Conservation (phyloP, 2,797 vertebrate genomes). For the Gymnoscopelus microlampas region DNA sequence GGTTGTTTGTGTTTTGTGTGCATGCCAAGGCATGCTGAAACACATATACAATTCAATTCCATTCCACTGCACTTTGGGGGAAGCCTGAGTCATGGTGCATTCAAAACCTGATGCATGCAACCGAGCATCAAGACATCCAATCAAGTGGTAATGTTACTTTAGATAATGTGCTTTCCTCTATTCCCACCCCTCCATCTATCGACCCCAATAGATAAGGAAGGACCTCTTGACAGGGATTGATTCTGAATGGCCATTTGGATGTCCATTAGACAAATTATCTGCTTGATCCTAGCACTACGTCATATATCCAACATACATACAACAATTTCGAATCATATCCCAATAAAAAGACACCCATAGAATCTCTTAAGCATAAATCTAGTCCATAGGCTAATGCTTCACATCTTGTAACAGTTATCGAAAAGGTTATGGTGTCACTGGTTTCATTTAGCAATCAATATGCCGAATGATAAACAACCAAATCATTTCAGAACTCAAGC, state of each 20-base stretch:
- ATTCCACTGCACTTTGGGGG: slow-evolving; percentile 33
- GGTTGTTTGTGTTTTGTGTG: not conserved
- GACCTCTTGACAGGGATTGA: slow-evolving; percentile 59
- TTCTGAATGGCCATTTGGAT: slow-evolving; percentile 55
- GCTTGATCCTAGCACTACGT: slow-evolving; percentile 28
- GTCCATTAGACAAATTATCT: slow-evolving; percentile 69
- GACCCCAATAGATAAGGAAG: slow-evolving; percentile 55
- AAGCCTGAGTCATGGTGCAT: slow-evolving; percentile 56
- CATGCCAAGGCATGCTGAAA: not conserved
- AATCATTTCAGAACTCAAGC: not conserved
- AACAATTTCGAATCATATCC: not conserved
- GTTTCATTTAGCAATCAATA: not conserved
- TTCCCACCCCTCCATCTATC: slow-evolving; percentile 27
- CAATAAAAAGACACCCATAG: slow-evolving; percentile 51
- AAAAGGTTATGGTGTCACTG: slow-evolving; percentile 2
- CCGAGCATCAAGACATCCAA: slow-evolving; percentile 41
- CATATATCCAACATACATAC: slow-evolving; percentile 19
- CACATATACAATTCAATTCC: slow-evolving; percentile 24
- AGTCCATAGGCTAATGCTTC: not conserved
- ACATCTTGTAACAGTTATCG: not conserved
- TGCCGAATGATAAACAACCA: not conserved
- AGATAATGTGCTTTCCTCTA: slow-evolving; percentile 56
- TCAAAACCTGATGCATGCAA: slow-evolving; percentile 38
- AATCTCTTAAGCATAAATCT: slow-evolving; percentile 5
- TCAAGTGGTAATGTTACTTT: slow-evolving; percentile 54